A percentile compares a stretch with the other conserved stretches of the same genome.
phyloP scores from a whole-genome alignment of 2,113 vertebrate species.

The Chloropsis cyanopogon region DNA sequence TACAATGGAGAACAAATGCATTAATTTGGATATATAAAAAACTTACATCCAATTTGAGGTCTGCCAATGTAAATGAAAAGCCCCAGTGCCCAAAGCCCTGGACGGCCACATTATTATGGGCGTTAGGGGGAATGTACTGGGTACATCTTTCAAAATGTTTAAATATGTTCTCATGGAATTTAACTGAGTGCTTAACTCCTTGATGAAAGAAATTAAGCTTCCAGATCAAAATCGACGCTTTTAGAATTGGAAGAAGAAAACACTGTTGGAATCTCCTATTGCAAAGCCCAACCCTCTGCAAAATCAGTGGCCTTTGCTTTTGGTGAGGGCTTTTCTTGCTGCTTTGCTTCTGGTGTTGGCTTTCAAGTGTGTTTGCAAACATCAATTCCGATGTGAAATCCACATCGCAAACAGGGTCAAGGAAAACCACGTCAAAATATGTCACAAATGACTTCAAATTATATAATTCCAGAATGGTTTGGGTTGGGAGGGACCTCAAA shows the following conservation, averaged over 20 bases:
- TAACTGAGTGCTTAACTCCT: slow-evolving; percentile 2
- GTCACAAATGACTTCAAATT: not conserved
- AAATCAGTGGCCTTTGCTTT: not conserved
- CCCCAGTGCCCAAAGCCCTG: not conserved
- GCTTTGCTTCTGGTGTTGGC: not conserved
- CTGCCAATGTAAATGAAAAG: slow-evolving; percentile 17
- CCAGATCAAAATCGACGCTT: not conserved
- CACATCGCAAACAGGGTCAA: not conserved
- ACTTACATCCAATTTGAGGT: slow-evolving; percentile 18
- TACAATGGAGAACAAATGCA: not conserved
- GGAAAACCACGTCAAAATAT: not conserved
- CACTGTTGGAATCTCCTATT: too few relatives aligned
- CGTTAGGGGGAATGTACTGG: slow-evolving; percentile 24
- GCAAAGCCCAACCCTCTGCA: not conserved
- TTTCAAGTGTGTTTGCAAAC: not conserved
- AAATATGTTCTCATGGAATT: slow-evolving; percentile 14
- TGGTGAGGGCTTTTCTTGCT: not conserved
- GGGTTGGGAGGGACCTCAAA: not conserved
- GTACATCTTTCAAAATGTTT: not conserved
- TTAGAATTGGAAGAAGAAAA: not conserved
- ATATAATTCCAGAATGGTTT: not conserved
- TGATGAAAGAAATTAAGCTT: slow-evolving; percentile 12
- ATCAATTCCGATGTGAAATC: not conserved
- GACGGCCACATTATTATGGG: slow-evolving; percentile 14
- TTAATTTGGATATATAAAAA: slow-evolving; percentile 26